Evolutionary conservation across 2,113 vertebrate genomes (phyloP).

Genomic region (Pollimyrus isidori): DNA sequence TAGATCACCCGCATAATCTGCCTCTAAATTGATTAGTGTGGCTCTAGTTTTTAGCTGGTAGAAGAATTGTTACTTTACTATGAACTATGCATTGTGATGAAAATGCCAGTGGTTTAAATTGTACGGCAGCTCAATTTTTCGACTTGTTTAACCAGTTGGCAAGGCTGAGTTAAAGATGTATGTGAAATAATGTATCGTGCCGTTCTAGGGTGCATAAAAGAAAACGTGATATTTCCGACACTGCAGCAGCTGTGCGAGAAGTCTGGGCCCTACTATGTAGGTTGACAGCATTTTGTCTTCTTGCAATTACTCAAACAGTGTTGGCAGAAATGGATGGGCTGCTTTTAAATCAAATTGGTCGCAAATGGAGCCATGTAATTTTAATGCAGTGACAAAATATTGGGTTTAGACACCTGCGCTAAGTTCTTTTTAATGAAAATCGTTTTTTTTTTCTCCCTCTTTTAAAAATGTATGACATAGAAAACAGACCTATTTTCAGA

Average conservation of each 20-base stretch:
- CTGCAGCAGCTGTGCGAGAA: neutral
- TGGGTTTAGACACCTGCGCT: neutral
- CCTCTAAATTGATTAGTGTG: neutral
- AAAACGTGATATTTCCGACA: neutral
- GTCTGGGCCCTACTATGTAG: neutral
- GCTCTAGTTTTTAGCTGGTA: neutral
- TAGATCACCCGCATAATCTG: neutral
- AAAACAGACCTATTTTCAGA: neutral
- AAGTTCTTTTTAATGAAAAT: neutral
- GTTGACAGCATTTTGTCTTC: neutral
- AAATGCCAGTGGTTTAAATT: neutral
- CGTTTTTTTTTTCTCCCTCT: neutral
- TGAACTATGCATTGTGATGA: neutral
- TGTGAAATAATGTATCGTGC: neutral
- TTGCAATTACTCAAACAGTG: neutral
- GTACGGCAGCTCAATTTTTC: neutral
- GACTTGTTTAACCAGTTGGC: neutral
- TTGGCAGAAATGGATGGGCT: neutral
- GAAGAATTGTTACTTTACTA: neutral
- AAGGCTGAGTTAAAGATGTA: neutral
- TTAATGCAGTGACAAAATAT: neutral
- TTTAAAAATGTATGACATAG: conserved; percentile 38
- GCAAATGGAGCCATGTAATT: neutral
- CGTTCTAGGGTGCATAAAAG: neutral
- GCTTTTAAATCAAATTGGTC: conserved; percentile 6